A percentile compares a stretch with the other conserved stretches of the same genome.
Evolutionary conservation across 1,140 invertebrate genomes (phyloP).

Genomic region (Dendroctonus valens): DNA sequence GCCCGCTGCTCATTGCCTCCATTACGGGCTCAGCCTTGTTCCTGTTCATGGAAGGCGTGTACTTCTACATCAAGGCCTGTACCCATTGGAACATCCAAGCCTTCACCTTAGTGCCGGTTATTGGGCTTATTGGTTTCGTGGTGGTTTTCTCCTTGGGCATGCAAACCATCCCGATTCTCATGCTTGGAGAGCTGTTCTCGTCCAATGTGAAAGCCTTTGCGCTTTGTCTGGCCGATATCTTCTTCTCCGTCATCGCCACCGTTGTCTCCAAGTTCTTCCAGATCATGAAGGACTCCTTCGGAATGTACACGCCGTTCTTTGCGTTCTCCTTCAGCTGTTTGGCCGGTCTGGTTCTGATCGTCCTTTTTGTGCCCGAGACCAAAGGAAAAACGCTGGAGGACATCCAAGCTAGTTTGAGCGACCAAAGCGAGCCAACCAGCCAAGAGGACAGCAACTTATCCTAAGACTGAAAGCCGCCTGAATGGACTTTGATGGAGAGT

Average conservation of each 20-base stretch:
- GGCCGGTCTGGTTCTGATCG: slow-evolving; percentile 62
- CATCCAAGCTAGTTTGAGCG: slow-evolving; percentile 36
- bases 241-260: slow-evolving; percentile 70
- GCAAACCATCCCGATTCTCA: slow-evolving; percentile 68
- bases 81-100: slow-evolving; percentile 35
- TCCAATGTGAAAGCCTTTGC: slow-evolving; percentile 68
- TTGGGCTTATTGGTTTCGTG: slow-evolving; percentile 67
- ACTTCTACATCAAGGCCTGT: slow-evolving; percentile 52
- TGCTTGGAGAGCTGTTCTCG: slow-evolving; percentile 74
- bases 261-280: slow-evolving; percentile 73
- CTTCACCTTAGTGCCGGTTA: slow-evolving; percentile 57
- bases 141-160: slow-evolving; percentile 68
- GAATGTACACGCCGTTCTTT: slow-evolving; percentile 70
- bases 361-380: slow-evolving; percentile 74
- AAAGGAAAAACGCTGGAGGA: slow-evolving; percentile 74
- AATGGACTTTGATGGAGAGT: too few relatives aligned
- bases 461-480: too few relatives aligned
- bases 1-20: slow-evolving; percentile 64
- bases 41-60: slow-evolving; percentile 58
- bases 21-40: slow-evolving; percentile 56
- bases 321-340: slow-evolving; percentile 68
- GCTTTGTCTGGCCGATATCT: slow-evolving; percentile 66
- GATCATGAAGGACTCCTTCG: slow-evolving; percentile 59
- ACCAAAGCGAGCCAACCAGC: too few relatives aligned
- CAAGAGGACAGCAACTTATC: too few relatives aligned